These are phyloP conservation scores for Pseudochaenichthys georgianus DNA, from an alignment of 2,797 vertebrate genomes.

Conservation along the genomic window DNA sequence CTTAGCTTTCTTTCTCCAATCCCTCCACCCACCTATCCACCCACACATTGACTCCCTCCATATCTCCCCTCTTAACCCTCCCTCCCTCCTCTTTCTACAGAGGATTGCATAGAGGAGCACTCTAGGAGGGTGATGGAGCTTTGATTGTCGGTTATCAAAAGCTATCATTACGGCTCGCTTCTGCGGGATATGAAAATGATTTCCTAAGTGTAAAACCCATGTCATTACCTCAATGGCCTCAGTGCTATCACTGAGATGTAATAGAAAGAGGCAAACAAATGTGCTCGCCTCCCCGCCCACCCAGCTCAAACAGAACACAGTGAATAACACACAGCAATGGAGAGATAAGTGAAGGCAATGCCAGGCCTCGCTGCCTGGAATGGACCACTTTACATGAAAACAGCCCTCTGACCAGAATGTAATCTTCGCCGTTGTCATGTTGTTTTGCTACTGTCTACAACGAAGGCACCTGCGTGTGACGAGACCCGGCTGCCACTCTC, in stretches of 20 bases:
- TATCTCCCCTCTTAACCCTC: conserved; percentile 45
- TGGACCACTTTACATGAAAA: conserved; percentile 63
- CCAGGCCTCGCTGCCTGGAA: conserved; percentile 46
- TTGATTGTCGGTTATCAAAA: conserved; percentile 85
- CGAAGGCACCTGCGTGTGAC: conserved; percentile 28
- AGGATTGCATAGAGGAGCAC: conserved; percentile 73
- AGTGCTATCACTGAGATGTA: conserved; percentile 68
- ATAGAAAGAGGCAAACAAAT: conserved; percentile 80
- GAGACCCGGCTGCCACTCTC: conserved; percentile 50
- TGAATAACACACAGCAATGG: conserved; percentile 66
- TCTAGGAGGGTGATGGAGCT: conserved; percentile 79
- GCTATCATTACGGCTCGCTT: conserved; percentile 81
- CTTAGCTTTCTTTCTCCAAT: conserved; percentile 23
- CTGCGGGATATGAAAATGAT: conserved; percentile 81
- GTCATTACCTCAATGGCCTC: conserved; percentile 82
- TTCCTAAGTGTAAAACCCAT: conserved; percentile 81
- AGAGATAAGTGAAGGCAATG: conserved; percentile 72
- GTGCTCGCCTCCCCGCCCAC: conserved; percentile 45
- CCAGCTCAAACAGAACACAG: conserved; percentile 61
- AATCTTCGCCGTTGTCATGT: conserved; percentile 58
- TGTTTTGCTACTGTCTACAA: conserved; percentile 49
- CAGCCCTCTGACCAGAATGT: conserved; percentile 57
- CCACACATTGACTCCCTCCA: conserved; percentile 43
- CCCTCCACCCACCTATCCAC: conserved; percentile 17
- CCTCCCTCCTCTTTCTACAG: conserved; percentile 40